phyloP scores from a whole-genome alignment of 2,113 vertebrate species.

The Tachysurus fulvidraco region DNA sequence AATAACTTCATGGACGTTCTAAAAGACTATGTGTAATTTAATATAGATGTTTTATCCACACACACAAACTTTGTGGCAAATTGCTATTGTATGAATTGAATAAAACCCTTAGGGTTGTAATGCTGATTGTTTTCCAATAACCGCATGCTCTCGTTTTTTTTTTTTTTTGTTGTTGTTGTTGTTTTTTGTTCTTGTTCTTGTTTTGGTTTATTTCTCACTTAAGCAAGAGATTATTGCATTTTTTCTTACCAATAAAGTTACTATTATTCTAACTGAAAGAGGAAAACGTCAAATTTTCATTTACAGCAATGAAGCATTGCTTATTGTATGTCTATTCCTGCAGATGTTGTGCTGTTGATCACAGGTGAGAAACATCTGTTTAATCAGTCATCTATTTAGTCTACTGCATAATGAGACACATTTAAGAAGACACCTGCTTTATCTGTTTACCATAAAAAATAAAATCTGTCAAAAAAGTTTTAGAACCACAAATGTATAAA shows the following conservation, averaged over 20 bases:
- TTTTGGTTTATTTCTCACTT: background rate
- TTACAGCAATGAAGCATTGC: background rate
- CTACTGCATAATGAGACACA: background rate
- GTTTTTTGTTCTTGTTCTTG: too few relatives aligned
- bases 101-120: background rate
- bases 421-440: background rate
- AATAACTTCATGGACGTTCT: too few relatives aligned
- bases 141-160: background rate
- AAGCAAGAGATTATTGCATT: background rate
- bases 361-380: background rate
- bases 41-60: background rate
- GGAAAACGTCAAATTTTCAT: background rate
- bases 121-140: background rate
- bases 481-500: background rate
- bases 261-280: background rate
- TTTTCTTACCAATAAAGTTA: background rate
- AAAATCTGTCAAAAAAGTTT: background rate
- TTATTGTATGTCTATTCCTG: background rate
- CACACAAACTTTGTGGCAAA: background rate
- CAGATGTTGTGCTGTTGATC: background rate
- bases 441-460: background rate
- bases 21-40: too few relatives aligned
- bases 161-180: background rate
- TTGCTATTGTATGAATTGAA: background rate
- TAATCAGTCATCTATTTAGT: background rate